Conservation (phyloP, 2,888 invertebrate genomes). For the Dione juno region DNA sequence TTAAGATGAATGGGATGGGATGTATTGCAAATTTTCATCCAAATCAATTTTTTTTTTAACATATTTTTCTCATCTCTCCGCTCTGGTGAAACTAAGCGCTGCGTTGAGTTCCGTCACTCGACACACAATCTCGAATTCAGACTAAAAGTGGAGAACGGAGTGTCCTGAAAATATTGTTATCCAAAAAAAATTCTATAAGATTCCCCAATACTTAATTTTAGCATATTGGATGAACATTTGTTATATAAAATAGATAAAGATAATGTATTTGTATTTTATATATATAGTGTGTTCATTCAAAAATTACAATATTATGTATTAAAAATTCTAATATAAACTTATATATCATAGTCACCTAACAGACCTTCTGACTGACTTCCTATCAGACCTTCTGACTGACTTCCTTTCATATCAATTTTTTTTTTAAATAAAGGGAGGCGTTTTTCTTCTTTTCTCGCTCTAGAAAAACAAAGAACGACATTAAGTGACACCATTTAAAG, state of each 20-base stretch:
- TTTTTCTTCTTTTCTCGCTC: no score
- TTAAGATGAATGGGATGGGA: neutral
- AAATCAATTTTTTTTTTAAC: neutral
- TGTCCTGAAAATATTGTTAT: no score
- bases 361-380: no score
- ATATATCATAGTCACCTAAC: neutral
- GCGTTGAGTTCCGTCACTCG: no score
- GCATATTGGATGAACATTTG: constrained; percentile 2
- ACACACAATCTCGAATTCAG: no score
- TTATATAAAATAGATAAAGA: neutral
- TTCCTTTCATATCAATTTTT: no score
- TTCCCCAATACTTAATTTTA: no score
- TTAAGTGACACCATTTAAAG: neutral
- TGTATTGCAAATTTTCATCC: constrained; percentile 5
- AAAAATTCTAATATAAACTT: neutral
- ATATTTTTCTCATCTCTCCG: no score
- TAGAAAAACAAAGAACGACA: neutral
- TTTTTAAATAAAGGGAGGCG: no score
- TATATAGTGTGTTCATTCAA: constrained; percentile 1
- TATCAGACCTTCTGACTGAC: no score
- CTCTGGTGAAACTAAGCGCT: no score
- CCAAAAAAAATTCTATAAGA: no score
- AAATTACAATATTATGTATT: neutral
- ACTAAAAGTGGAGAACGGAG: neutral
- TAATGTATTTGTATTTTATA: neutral